Evolutionary conservation across 2,888 invertebrate genomes (phyloP).

Genomic region (Lydus trimaculatus): DNA sequence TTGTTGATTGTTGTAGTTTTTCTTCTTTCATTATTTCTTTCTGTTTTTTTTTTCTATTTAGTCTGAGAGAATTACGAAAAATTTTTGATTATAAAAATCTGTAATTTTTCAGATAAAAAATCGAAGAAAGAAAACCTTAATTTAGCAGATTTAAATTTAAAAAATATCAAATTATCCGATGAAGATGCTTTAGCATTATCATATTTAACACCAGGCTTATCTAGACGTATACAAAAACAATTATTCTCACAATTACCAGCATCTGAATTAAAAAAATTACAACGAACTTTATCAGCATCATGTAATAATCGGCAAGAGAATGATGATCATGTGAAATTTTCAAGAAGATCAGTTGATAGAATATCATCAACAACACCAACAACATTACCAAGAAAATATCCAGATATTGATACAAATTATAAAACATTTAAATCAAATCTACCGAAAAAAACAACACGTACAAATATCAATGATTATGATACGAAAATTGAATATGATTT

Average conservation of each 20-base stretch:
- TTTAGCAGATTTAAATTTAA: conserved; percentile 68
- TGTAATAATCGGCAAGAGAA: conserved; percentile 27
- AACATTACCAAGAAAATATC: conserved; percentile 60
- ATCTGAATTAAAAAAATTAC: conserved; percentile 71
- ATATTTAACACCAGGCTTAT: conserved; percentile 74
- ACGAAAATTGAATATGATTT: conserved; percentile 42
- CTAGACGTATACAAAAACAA: conserved; percentile 75
- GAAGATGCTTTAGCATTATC: conserved; percentile 74
- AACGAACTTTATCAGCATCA: conserved; percentile 67
- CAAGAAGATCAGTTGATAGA: conserved; percentile 42
- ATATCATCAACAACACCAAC: conserved; percentile 34
- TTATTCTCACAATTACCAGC: conserved; percentile 74
- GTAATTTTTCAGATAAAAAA: conserved; percentile 52
- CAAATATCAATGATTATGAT: conserved; percentile 38
- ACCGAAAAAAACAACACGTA: conserved; percentile 47
- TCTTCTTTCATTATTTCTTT: background rate
- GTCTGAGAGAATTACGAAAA: no score
- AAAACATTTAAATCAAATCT: conserved; percentile 44
- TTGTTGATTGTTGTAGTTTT: conserved; percentile 6
- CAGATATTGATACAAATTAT: conserved; percentile 43
- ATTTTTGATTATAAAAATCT: background rate
- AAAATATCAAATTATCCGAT: conserved; percentile 73
- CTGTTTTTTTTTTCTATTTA: no score
- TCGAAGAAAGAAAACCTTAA: conserved; percentile 58
- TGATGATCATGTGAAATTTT: conserved; percentile 16